Evolutionary conservation across 2,113 vertebrate genomes (phyloP), one percentile per base, ranked within the genome.

Genomic region (Morone saxatilis): DNA sequence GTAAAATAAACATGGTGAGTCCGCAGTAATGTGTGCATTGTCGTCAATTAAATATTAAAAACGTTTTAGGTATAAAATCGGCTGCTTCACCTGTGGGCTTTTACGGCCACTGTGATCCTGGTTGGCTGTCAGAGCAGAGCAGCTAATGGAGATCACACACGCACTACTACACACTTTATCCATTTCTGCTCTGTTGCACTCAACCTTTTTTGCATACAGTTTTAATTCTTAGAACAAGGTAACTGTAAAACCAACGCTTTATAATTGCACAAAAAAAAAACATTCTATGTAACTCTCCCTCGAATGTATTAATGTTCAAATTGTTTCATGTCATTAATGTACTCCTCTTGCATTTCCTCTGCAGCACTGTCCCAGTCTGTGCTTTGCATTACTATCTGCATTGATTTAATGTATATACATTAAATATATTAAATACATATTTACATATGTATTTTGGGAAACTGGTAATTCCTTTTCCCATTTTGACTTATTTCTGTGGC

Each of bases 11-110:
- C 74, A 88, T 47, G 40, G 41, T 3, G 4, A 56, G 74, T 76
- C 50, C 8, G 70, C 61, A 84, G 76, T 89, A 87, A 73, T 84
- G 60, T 86, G 73, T 80, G 84, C 31, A 61, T 80, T 63, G 59
- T 56, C 50, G 13, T 70, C 59, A 68, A 85, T 92, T 17, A 92
- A 94, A 88, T 88, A 94, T 93, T 89, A 11, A 93, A 89, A 81
- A 78, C 68, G 85, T 88, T 88, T 90, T 45, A 74, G 50, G 63
- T 76, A 73, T 77, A 79, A 89, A 86, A 71, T 71, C 0, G 5
- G 19, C 47, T 47, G 25, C 54, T 76, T 68, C 59, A 80, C 80
- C 79, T 68, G 66, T 78, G 67, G 41, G 85, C 87, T 91, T 89
- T 88, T 80, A 80, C 2, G n/a, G 78, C 70, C 65, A 67, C 61